Evolutionary conservation across 2,797 vertebrate genomes (phyloP).

Genomic region (Clarias laeviceps): DNA sequence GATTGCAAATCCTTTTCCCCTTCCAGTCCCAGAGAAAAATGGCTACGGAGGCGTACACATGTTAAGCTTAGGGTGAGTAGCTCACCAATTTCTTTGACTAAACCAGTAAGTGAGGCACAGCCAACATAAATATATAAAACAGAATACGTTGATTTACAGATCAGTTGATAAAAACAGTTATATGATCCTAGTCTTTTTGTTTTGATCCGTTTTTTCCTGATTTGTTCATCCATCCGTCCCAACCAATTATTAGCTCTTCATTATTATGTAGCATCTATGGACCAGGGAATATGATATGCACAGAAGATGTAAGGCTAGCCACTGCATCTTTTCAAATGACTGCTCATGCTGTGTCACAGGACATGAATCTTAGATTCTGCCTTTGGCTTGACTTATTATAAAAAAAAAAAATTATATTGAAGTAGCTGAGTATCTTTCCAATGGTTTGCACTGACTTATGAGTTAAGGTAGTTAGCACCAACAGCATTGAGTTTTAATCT

Average conservation of each 20-base stretch:
- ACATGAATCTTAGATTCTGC: not conserved
- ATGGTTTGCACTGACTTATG: not conserved
- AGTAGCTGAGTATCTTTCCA: not conserved
- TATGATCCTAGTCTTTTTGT: too few species aligned
- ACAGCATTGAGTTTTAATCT: not conserved
- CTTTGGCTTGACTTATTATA: not conserved
- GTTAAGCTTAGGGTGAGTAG: conserved; percentile 89
- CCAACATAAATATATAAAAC: not conserved
- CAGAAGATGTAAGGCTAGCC: not conserved
- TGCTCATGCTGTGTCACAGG: not conserved
- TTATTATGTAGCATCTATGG: not conserved
- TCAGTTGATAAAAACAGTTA: not conserved
- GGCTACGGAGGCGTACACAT: conserved; percentile 93
- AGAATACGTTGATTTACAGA: too few species aligned
- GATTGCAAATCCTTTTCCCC: conserved; percentile 83
- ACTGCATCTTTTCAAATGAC: not conserved
- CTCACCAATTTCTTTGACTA: not conserved
- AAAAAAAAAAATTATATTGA: not conserved
- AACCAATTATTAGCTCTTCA: not conserved
- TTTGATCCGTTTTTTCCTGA: not conserved
- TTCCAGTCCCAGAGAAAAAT: conserved; percentile 90
- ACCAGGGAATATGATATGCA: not conserved
- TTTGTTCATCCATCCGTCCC: not conserved
- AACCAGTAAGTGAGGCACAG: not conserved
- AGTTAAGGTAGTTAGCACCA: not conserved